Evolutionary conservation across 1,140 invertebrate genomes (phyloP).

Genomic region (Drosophila triauraria): DNA sequence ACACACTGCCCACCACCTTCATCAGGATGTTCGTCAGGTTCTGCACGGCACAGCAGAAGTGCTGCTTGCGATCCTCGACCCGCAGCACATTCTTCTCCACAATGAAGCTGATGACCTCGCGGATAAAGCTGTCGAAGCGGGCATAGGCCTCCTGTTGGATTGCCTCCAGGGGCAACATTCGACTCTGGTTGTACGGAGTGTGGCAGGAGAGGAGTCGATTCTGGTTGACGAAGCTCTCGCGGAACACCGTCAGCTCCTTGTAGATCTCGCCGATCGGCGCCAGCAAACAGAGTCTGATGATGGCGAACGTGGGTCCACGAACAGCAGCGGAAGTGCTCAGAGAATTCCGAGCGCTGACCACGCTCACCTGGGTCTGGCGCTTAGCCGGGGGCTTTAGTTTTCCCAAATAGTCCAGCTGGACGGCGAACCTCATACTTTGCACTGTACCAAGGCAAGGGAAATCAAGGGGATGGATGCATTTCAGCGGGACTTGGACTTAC

Average conservation of each 20-base stretch:
- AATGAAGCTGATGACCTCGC: conserved; percentile 47
- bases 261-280: conserved; percentile 55
- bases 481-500: conserved; percentile 13
- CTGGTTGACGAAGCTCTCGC: conserved; percentile 51
- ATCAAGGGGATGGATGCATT: no score
- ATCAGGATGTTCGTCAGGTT: conserved; percentile 65
- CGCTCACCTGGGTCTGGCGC: neutral
- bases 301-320: conserved; percentile 52
- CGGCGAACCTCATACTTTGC: conserved; percentile 60
- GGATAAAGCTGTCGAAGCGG: conserved; percentile 53
- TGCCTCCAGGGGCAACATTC: neutral
- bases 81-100: conserved; percentile 42
- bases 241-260: conserved; percentile 54
- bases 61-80: conserved; percentile 39
- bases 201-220: conserved; percentile 61
- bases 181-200: neutral
- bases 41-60: conserved; percentile 61
- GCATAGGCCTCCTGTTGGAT: conserved; percentile 34
- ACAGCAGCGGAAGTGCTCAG: neutral
- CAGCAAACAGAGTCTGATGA: conserved; percentile 57
- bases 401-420: conserved; percentile 55
- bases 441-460: conserved; percentile 29
- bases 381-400: neutral
- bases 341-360: no score
- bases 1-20: conserved; percentile 61